Evolutionary conservation across 2,888 invertebrate species (phyloP).

Genomic region (Tolmerus cingulatus): DNA sequence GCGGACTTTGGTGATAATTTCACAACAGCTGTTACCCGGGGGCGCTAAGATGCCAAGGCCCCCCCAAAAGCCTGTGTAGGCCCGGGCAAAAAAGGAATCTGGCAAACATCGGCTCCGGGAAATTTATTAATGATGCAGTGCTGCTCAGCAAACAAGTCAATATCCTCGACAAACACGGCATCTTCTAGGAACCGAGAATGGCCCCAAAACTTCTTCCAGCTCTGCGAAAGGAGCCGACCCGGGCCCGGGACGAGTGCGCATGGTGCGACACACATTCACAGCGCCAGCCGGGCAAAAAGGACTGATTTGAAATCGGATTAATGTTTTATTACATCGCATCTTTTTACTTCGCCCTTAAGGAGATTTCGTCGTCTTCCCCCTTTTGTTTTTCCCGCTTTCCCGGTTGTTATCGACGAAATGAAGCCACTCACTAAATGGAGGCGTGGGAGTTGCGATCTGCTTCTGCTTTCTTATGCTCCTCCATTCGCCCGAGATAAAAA

Average conservation of each 20-base stretch:
- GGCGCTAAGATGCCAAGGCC: background rate
- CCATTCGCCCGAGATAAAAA: background rate
- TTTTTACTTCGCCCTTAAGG: constrained; percentile 9
- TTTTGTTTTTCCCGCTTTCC: background rate
- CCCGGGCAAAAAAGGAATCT: background rate
- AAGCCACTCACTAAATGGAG: constrained; percentile 5
- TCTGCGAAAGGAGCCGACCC: background rate
- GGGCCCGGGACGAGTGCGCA: background rate
- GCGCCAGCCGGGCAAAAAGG: background rate
- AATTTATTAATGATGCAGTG: background rate
- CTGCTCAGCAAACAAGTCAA: background rate
- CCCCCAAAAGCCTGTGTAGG: background rate
- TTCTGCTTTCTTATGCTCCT: background rate
- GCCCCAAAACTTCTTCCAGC: background rate
- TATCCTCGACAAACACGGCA: background rate
- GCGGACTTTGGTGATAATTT: background rate
- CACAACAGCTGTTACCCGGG: background rate
- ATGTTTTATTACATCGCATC: constrained; percentile 22
- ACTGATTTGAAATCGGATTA: constrained; percentile 23
- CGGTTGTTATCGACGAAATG: background rate
- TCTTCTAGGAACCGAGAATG: background rate
- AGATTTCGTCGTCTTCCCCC: constrained; percentile 2
- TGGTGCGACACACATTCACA: background rate
- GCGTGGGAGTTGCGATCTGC: background rate
- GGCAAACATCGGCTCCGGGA: background rate